These are phyloP conservation scores for Drosophila paulistorum DNA, from an alignment of 1,140 invertebrate species.

Conservation along the genomic window DNA sequence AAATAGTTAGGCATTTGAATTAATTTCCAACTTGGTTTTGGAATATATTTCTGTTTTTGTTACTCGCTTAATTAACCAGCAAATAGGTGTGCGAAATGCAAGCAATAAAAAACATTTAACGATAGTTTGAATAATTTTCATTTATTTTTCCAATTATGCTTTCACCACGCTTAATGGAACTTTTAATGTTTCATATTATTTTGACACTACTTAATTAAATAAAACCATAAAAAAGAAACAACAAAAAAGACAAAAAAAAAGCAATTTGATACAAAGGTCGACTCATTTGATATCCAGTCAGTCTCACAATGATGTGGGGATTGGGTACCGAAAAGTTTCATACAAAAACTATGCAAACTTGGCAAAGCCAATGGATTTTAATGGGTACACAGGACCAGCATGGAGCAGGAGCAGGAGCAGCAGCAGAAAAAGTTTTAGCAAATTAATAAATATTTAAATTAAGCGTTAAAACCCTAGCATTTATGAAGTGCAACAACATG, in stretches of 20 bases:
- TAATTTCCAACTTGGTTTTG: neutral
- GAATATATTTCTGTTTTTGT: too few species aligned
- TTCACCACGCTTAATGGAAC: conserved; percentile 23
- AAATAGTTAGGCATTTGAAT: too few species aligned
- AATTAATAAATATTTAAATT: conserved; percentile 49
- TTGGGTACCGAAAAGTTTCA: neutral
- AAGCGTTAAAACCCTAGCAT: conserved; percentile 19
- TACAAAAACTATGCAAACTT: neutral
- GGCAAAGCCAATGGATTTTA: neutral
- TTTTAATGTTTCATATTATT: conserved; percentile 23
- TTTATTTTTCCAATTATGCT: conserved; percentile 39
- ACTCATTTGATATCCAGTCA: conserved; percentile 5
- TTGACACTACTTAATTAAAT: conserved; percentile 17
- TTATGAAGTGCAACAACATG: conserved; percentile 29
- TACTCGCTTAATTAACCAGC: neutral
- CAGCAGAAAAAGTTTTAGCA: conserved; percentile 32
- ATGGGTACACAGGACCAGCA: neutral
- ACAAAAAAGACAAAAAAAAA: neutral
- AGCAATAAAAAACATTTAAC: conserved; percentile 18
- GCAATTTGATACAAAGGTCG: neutral
- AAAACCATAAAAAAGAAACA: neutral
- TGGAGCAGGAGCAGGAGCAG: neutral
- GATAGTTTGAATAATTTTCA: conserved; percentile 29
- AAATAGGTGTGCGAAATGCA: neutral
- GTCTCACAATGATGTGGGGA: too few species aligned